Evolutionary conservation across 2,113 vertebrate species (phyloP).

Genomic region (Scatophagus argus): DNA sequence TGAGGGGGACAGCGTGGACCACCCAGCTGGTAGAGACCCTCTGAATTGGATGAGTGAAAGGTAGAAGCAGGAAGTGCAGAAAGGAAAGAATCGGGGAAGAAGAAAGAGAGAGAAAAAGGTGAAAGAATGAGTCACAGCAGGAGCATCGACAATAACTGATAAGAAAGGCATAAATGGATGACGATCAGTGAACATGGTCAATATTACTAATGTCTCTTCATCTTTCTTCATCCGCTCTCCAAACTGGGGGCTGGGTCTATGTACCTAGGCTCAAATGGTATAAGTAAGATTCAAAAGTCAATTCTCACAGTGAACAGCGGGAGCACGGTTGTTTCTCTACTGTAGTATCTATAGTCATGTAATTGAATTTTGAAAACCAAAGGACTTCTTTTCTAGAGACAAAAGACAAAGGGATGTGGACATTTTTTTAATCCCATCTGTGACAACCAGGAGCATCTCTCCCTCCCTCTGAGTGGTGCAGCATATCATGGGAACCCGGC

Average conservation of each 20-base stretch:
- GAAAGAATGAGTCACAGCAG: conserved; percentile 37
- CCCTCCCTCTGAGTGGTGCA: conserved; percentile 12
- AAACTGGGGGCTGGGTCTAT: conserved; percentile 34
- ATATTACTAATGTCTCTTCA: conserved; percentile 65
- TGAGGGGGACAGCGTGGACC: conserved; percentile 88
- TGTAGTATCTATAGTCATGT: conserved; percentile 25
- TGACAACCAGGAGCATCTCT: conserved; percentile 2
- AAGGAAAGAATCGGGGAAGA: neutral
- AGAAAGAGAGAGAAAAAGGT: conserved; percentile 18
- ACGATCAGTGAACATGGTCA: conserved; percentile 59
- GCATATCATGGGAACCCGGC: conserved; percentile 55
- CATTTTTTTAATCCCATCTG: conserved; percentile 8
- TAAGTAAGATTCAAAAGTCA: conserved; percentile 55
- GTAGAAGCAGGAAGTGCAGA: neutral
- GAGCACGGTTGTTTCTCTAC: conserved; percentile 18
- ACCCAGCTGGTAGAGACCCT: conserved; percentile 87
- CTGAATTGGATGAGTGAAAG: conserved; percentile 55
- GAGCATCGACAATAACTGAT: conserved; percentile 29
- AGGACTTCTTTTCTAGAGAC: neutral
- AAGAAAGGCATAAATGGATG: conserved; percentile 62
- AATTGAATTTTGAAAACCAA: conserved; percentile 42
- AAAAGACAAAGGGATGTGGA: conserved; percentile 2
- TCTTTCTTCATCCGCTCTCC: conserved; percentile 50
- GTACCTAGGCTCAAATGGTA: conserved; percentile 39
- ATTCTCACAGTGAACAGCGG: conserved; percentile 41